A percentile compares a stretch with the other conserved stretches of the same genome.
These are phyloP conservation scores for Orchesella flavescens DNA, from an alignment of 2,888 invertebrate genomes.

Conservation along the genomic window DNA sequence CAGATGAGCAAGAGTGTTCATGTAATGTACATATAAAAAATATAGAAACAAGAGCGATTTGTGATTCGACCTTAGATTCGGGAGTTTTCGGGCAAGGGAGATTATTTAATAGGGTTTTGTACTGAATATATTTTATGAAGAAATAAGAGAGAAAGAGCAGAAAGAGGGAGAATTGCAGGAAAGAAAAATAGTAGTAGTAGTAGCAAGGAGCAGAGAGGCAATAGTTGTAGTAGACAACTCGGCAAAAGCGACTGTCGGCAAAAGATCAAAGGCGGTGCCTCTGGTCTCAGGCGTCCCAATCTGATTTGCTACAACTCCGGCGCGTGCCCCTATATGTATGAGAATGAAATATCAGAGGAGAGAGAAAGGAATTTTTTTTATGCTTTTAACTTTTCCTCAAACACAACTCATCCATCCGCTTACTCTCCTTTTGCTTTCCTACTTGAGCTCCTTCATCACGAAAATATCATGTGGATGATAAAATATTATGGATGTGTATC, in stretches of 20 bases:
- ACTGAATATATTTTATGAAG: conserved; percentile 57
- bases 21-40: conserved; percentile 7
- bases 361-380: conserved; percentile 60
- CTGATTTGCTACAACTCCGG: conserved; percentile 72
- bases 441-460: conserved; percentile 51
- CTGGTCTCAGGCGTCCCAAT: conserved; percentile 70
- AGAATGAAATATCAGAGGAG: conserved; percentile 61
- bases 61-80: conserved; percentile 72
- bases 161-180: conserved; percentile 12
- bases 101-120: conserved; percentile 71
- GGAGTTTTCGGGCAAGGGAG: conserved; percentile 68
- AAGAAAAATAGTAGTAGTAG: conserved; percentile 32
- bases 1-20: not conserved
- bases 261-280: conserved; percentile 72
- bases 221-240: conserved; percentile 38
- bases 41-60: conserved; percentile 68
- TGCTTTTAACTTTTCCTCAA: conserved; percentile 56
- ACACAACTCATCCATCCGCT: conserved; percentile 49
- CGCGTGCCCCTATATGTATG: conserved; percentile 71
- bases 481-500: conserved; percentile 46
- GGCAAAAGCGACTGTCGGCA: conserved; percentile 72
- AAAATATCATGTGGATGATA: conserved; percentile 33
- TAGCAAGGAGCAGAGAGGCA: conserved; percentile 6
- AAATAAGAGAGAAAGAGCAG: conserved; percentile 44
- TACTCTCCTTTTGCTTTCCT: conserved; percentile 42